These are phyloP conservation scores for Chloroclysta siterata DNA, from an alignment of 2,888 invertebrate species.

Conservation along the genomic window DNA sequence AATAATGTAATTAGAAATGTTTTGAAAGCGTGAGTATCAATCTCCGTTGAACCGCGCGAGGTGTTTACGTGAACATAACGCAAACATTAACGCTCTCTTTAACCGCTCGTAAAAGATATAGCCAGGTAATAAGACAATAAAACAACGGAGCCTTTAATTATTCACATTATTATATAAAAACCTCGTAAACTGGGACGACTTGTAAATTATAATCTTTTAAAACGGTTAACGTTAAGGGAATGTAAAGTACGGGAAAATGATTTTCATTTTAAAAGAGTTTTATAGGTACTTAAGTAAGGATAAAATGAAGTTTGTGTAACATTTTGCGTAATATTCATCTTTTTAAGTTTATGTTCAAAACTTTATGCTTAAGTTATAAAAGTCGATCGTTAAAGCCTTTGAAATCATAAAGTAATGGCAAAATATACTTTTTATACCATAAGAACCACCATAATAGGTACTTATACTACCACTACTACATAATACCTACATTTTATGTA, in stretches of 20 bases:
- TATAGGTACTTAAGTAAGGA: not conserved
- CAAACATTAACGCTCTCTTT: slow-evolving; percentile 20
- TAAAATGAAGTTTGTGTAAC: not conserved
- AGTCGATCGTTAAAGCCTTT: not conserved
- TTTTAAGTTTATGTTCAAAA: not conserved
- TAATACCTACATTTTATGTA: too few relatives aligned
- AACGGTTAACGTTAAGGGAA: slow-evolving; percentile 24
- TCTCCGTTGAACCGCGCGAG: not conserved
- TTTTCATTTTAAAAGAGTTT: slow-evolving; percentile 12
- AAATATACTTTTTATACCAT: too few relatives aligned
- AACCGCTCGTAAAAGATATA: slow-evolving; percentile 34
- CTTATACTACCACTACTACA: too few relatives aligned
- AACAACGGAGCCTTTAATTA: slow-evolving; percentile 41
- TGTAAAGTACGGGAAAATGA: slow-evolving; percentile 16
- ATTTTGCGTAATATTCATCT: not conserved
- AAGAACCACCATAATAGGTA: too few relatives aligned
- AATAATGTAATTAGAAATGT: too few relatives aligned
- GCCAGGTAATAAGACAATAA: slow-evolving; percentile 43
- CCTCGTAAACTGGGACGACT: slow-evolving; percentile 34
- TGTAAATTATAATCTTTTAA: slow-evolving; percentile 40
- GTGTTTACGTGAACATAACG: slow-evolving; percentile 19
- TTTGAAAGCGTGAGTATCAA: slow-evolving; percentile 5
- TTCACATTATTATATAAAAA: slow-evolving; percentile 42
- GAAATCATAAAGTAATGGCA: too few relatives aligned
- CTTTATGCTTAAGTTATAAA: not conserved